A percentile compares a stretch with the other conserved stretches of the same genome.
Conservation (phyloP, 2,113 vertebrate genomes). For the Rousettus leschenaultii region DNA sequence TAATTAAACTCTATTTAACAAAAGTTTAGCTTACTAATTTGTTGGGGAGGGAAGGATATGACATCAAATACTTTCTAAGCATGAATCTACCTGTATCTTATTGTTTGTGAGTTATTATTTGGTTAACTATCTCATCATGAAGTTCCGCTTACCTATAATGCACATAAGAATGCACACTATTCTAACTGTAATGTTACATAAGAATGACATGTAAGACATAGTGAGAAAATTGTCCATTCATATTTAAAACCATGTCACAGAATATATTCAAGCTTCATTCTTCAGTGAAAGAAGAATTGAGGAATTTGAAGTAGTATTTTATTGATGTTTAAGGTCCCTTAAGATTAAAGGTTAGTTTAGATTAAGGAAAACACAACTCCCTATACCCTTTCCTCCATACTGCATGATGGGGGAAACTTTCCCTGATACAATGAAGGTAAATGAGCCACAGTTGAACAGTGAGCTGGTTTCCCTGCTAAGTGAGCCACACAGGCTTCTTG, state of each 20-base stretch:
- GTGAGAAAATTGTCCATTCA: not conserved
- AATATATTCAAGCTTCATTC: not conserved
- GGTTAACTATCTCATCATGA: not conserved
- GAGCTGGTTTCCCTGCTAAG: not conserved
- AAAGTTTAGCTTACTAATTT: not conserved
- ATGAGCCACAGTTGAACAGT: not conserved
- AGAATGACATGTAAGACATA: not conserved
- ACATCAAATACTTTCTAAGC: not conserved
- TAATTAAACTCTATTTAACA: not conserved
- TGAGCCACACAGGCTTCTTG: not conserved
- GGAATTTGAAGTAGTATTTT: not conserved
- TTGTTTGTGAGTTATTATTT: not conserved
- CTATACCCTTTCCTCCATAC: not conserved
- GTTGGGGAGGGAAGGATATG: not conserved
- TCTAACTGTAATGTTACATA: not conserved
- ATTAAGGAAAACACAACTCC: not conserved
- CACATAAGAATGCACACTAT: not conserved
- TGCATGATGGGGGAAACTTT: not conserved
- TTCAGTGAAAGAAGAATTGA: constrained; percentile 1
- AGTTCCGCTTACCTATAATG: not conserved
- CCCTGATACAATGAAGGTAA: not conserved
- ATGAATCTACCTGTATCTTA: not conserved
- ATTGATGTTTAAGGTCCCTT: not conserved
- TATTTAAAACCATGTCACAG: not conserved
- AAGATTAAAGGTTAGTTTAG: constrained; percentile 10